Percentiles rank a stretch among this genome's conserved stretches.
phyloP scores from a whole-genome alignment of 1,140 invertebrate genomes.

The Popillia japonica region DNA sequence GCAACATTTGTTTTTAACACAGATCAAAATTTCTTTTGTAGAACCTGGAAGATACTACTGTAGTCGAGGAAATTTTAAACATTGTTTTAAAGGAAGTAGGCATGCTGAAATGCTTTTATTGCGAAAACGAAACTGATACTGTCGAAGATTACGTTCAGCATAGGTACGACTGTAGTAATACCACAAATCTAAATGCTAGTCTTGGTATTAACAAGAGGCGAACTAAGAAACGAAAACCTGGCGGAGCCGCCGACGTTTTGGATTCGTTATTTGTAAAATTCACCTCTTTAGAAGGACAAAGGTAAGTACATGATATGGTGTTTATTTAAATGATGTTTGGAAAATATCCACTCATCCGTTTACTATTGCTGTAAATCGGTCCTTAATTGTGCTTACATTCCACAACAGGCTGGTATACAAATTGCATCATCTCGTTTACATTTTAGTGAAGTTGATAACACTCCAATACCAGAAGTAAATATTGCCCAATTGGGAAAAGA shows the following conservation, averaged over 20 bases:
- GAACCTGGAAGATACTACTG: constrained; percentile 23
- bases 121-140: background rate
- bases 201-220: background rate
- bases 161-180: background rate
- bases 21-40: constrained; percentile 32
- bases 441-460: constrained; percentile 1
- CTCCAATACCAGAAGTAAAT: background rate
- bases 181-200: background rate
- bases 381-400: background rate
- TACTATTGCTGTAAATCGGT: background rate
- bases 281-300: background rate
- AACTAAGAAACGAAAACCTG: background rate
- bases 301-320: background rate
- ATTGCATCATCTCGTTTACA: background rate
- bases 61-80: constrained; percentile 16
- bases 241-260: background rate
- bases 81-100: constrained; percentile 2
- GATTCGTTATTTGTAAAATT: background rate
- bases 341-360: background rate
- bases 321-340: background rate
- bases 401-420: background rate
- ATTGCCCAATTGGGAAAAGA: background rate
- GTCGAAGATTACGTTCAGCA: background rate
- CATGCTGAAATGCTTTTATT: background rate
- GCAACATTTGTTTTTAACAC: background rate